Conservation (phyloP, 1,140 invertebrate genomes). For the Zelostemma sp. region DNA sequence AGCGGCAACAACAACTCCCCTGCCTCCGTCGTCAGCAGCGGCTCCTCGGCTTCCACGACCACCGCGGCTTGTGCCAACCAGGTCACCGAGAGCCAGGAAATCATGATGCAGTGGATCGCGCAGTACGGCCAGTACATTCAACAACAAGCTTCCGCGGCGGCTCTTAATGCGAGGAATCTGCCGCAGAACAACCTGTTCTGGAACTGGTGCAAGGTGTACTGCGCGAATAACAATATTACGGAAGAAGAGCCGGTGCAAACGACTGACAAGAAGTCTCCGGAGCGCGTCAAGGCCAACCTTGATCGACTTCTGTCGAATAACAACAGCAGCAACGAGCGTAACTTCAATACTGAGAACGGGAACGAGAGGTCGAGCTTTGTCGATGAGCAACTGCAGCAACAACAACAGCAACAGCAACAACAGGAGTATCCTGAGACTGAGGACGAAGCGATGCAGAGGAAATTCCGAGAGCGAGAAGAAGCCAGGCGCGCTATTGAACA, state of each 20-base stretch:
- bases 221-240: constrained; percentile 57
- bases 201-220: constrained; percentile 39
- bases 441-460: not conserved
- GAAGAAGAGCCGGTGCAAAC: not conserved
- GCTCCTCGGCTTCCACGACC: constrained; percentile 6
- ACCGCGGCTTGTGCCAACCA: not conserved
- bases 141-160: not conserved
- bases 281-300: constrained; percentile 74
- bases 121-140: not conserved
- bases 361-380: not conserved
- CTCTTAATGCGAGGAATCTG: constrained; percentile 62
- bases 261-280: constrained; percentile 11
- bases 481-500: constrained; percentile 1
- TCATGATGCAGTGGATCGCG: not conserved
- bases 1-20: not conserved
- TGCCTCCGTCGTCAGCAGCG: too few relatives aligned
- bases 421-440: not conserved
- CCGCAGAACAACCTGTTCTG: constrained; percentile 76
- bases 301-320: constrained; percentile 76
- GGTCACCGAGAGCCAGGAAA: constrained; percentile 6
- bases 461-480: constrained; percentile 3
- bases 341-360: constrained; percentile 20
- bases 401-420: constrained; percentile 3
- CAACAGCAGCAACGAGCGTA: constrained; percentile 52
- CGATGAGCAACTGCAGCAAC: not conserved